phyloP scores from a whole-genome alignment of 1,140 invertebrate species.

The Pollicipes pollicipes region DNA sequence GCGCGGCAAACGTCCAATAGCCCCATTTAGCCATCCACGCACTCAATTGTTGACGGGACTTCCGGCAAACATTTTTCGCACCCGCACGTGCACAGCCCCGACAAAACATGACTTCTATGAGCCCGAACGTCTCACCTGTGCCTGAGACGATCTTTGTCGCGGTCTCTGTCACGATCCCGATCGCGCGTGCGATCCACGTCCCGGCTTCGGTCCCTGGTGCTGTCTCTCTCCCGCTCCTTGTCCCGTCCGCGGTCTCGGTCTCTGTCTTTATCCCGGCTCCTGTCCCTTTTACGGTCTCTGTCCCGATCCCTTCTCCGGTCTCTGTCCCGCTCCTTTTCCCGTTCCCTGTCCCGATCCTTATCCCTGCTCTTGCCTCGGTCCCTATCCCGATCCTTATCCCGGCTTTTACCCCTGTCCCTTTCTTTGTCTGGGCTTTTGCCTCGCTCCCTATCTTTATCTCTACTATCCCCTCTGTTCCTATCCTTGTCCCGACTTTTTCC shows the following conservation, averaged over 20 bases:
- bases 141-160: slow-evolving; percentile 11
- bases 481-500: no score
- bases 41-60: slow-evolving; percentile 8
- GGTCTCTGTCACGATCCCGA: slow-evolving; percentile 8
- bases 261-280: slow-evolving; percentile 14
- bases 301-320: slow-evolving; percentile 10
- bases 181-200: neutral
- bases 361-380: slow-evolving; percentile 1
- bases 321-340: slow-evolving; percentile 9
- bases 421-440: slow-evolving; percentile 16
- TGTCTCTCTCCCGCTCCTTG: neutral
- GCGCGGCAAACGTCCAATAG: slow-evolving; percentile 7
- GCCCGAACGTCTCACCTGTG: slow-evolving; percentile 12
- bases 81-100: no score
- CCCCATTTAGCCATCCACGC: neutral
- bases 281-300: slow-evolving; percentile 10
- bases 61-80: slow-evolving; percentile 7
- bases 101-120: no score
- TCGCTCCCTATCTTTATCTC: no score
- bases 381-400: slow-evolving; percentile 14
- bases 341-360: neutral
- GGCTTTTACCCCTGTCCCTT: slow-evolving; percentile 14
- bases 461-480: no score
- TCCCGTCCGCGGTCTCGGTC: slow-evolving; percentile 1
- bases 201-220: slow-evolving; percentile 8